phyloP scores from a whole-genome alignment of 2,888 invertebrate species.

The Drosophila rellima region DNA sequence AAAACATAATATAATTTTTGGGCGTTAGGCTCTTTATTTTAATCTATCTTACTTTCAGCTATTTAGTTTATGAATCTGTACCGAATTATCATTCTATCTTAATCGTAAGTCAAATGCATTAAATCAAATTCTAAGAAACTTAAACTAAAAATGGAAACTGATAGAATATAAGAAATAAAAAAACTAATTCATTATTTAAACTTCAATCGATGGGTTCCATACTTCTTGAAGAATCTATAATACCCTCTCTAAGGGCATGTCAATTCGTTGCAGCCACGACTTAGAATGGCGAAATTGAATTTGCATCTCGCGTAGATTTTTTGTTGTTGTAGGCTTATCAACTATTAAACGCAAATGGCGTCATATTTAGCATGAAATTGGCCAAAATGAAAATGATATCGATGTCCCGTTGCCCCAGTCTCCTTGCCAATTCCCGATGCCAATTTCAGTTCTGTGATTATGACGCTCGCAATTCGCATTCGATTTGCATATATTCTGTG shows the following conservation, averaged over 20 bases:
- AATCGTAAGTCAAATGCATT: no score
- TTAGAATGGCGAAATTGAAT: conserved; percentile 58
- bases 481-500: conserved; percentile 76
- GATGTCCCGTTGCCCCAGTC: conserved; percentile 15
- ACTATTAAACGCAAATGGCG: conserved; percentile 78
- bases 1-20: no score
- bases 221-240: background rate
- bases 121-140: no score
- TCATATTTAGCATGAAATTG: conserved; percentile 78
- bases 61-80: no score
- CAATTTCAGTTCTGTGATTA: conserved; percentile 58
- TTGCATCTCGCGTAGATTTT: conserved; percentile 48
- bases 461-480: conserved; percentile 70
- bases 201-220: background rate
- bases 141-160: no score
- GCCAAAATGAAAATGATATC: conserved; percentile 57
- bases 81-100: background rate
- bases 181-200: background rate
- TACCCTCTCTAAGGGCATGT: background rate
- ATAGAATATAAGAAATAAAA: background rate
- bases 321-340: conserved; percentile 65
- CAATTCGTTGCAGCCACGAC: conserved; percentile 50
- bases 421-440: conserved; percentile 4
- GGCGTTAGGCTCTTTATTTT: no score
- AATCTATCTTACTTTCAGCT: no score